Conservation (phyloP, 1,140 invertebrate species). For the Diorhabda carinulata region DNA sequence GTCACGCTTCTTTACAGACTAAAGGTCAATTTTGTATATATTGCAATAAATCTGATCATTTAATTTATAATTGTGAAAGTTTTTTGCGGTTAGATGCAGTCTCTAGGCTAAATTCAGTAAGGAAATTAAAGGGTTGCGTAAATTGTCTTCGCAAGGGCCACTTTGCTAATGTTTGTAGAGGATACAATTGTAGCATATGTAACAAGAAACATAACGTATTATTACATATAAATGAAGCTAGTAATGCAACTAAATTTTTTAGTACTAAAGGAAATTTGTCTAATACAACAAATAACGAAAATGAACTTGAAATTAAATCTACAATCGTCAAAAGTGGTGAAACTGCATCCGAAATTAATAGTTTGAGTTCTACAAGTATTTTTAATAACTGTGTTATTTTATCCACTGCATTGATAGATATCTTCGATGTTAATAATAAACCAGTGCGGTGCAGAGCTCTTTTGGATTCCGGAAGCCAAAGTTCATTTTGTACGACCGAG, state of each 20-base stretch:
- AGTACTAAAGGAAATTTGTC: too few species aligned
- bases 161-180: neutral
- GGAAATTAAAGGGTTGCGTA: constrained; percentile 7
- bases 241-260: too few species aligned
- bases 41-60: constrained; percentile 23
- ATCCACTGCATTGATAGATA: constrained; percentile 10
- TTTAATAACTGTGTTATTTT: neutral
- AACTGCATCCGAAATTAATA: too few species aligned
- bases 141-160: constrained; percentile 20
- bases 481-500: constrained; percentile 7
- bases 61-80: constrained; percentile 14
- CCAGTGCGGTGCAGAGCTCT: constrained; percentile 15
- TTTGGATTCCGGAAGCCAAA: constrained; percentile 15
- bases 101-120: constrained; percentile 10
- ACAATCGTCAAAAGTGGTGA: too few species aligned
- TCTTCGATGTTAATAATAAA: constrained; percentile 4
- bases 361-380: neutral
- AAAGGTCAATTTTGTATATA: neutral
- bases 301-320: too few species aligned
- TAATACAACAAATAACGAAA: too few species aligned
- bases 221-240: constrained; percentile 9
- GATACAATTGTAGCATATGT: constrained; percentile 14
- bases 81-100: constrained; percentile 3
- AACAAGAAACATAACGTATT: constrained; percentile 20
- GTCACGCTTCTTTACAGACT: too few species aligned